Evolutionary conservation across 2,888 invertebrate species (phyloP), one percentile per base, ranked within the genome.

Genomic region (Lingula anatina): DNA sequence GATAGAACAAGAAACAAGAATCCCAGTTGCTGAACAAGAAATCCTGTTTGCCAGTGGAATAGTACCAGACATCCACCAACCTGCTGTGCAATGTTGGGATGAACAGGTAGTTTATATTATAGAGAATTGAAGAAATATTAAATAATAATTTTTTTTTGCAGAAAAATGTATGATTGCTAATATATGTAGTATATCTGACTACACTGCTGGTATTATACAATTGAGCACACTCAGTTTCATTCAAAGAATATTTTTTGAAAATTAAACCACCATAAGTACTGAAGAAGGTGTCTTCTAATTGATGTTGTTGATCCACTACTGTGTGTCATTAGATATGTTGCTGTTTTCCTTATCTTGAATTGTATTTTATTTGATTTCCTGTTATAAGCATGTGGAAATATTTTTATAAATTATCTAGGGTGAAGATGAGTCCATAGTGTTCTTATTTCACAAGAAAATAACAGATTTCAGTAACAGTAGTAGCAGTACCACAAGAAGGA

Each of bases 1-100:
- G 76, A 83, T 90, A 46, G 78, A 80, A 47, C 75, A 78, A 46
- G 86, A 87, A 62, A 84, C 82, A 1, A 79, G 80, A 41, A 81
- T 88, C 39, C 70, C 79, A 28, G 67, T 77, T 2, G 69, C 70
- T 12, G 81, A 85, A 36, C 85, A 88, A 71, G 81, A 84, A 50
- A 64, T 80, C 12, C 59, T 80, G 26, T 62, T 77, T n/a, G 73
- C 77, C 18, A 69, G 69, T 47, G 80, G 81, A 1, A 65, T 68
- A 37, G 68, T 85, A 9, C 65, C 68, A 5, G 64, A 66, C 40
- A 39, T n/a, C 7, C 42, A 46, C n/a, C 46, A 53, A 38, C 46
- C 37, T 7, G 54, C 53, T 21, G 18, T 27, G 7, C 54, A 56
- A 39, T 54, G 50, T 26, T 15, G 36, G 23, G 41, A 37, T 20